Base-by-base conservation (phyloP, 2,113 vertebrate genomes). In the Macquaria ambigua region DNA sequence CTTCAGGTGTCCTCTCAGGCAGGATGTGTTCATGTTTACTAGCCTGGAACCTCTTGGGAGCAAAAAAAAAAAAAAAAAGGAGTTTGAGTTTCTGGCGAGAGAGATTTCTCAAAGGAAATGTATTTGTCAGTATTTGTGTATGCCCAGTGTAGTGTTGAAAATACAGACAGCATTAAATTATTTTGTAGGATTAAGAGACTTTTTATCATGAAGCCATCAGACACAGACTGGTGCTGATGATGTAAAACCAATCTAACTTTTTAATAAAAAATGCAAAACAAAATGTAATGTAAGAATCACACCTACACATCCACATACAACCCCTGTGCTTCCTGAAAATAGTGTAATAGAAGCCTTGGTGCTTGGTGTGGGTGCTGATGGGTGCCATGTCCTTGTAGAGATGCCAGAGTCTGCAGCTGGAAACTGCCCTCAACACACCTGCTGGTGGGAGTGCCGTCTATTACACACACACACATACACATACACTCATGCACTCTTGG, bases 381-480 rank as follows among this genome's bases (percentile, higher is more conserved):
- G 84, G 76, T 75, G 82, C 37, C 67, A 75, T 77, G 82, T 88
- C 74, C 84, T 90, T 90, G 90, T 84, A 78, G 68, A 80, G 52
- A 59, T 90, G 87, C 85, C 85, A 87, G 78, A 67, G 72, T 62
- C 73, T 88, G 82, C 80, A 88, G 88, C 83, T 90, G 86, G 84
- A 88, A 88, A 88, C 18, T 79, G 81, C 74, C 84, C 81, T 88
- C 74, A 8, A 83, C 84, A 92, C 93, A 93, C 92, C 94, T 94
- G 92, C 89, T 89, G 77, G 72, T 92, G 87, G 88, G 92, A 92
- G 85, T 89, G 89, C n/a, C 74, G 8, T 52, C 73, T 81, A 62
- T 72, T 10, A 25, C 59, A 72, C 81, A 53, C 62, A 34, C 67
- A 63, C 31, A 75, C 46, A 34, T 56, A 23, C 62, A 74, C 46